These are phyloP conservation scores for Delphinapterus leucas DNA, from an alignment of 2,113 vertebrate genomes.

Conservation along the genomic window DNA sequence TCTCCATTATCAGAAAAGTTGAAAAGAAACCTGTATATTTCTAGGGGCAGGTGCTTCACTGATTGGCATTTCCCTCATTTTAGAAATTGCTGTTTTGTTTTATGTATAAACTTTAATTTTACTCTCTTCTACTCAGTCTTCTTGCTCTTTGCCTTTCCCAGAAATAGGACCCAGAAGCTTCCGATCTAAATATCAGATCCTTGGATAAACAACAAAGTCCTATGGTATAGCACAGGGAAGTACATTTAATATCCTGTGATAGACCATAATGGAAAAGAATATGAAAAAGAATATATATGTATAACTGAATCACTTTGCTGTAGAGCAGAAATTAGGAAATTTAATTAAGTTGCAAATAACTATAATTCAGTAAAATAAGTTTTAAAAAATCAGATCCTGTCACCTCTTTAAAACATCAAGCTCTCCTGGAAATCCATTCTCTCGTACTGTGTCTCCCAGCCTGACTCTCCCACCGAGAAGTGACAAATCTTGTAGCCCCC, in stretches of 20 bases:
- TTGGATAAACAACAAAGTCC: background rate
- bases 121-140: background rate
- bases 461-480: background rate
- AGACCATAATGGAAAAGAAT: background rate
- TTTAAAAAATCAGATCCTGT: background rate
- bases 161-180: background rate
- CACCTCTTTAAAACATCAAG: background rate
- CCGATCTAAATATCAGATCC: background rate
- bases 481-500: background rate
- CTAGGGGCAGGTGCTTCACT: background rate
- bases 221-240: background rate
- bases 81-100: conserved; percentile 8
- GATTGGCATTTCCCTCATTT: background rate
- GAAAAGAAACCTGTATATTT: background rate
- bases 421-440: background rate
- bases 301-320: background rate
- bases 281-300: background rate
- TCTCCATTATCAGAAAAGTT: background rate
- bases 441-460: background rate
- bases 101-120: background rate
- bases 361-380: background rate
- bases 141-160: background rate
- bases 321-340: background rate
- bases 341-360: background rate
- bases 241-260: background rate